Conservation (phyloP, 2,888 invertebrate genomes). For the Drosophila buzzatii region DNA sequence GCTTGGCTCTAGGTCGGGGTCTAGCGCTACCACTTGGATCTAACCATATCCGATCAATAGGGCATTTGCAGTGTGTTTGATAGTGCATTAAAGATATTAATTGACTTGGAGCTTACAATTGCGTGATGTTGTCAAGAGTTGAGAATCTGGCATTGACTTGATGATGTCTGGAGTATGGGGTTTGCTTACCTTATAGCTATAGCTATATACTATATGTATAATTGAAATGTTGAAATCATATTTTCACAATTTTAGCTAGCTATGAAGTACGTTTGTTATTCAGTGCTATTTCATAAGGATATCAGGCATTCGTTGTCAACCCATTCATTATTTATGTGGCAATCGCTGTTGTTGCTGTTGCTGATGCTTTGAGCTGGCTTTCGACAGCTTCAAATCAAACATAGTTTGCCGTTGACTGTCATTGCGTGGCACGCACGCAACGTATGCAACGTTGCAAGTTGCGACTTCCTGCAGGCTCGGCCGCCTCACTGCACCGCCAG, state of each 20-base stretch:
- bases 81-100: not conserved
- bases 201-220: too few relatives aligned
- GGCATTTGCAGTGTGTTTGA: not conserved
- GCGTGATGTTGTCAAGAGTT: not conserved
- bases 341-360: slow-evolving; percentile 22
- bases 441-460: slow-evolving; percentile 26
- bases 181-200: too few relatives aligned
- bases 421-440: slow-evolving; percentile 66
- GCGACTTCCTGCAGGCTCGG: slow-evolving; percentile 17
- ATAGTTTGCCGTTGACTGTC: slow-evolving; percentile 54
- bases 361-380: slow-evolving; percentile 35
- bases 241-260: too few relatives aligned
- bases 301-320: not conserved
- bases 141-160: not conserved
- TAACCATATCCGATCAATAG: not conserved
- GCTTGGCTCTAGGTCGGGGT: not conserved
- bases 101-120: not conserved
- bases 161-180: not conserved
- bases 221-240: too few relatives aligned
- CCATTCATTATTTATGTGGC: slow-evolving; percentile 10
- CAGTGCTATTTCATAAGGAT: not conserved
- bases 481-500: not conserved
- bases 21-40: not conserved
- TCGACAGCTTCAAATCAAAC: slow-evolving; percentile 70
- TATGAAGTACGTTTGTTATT: too few relatives aligned